A percentile compares a stretch with the other conserved stretches of the same genome.
Evolutionary conservation across 2,888 invertebrate genomes (phyloP).

Genomic region (Hypercompe scribonia): DNA sequence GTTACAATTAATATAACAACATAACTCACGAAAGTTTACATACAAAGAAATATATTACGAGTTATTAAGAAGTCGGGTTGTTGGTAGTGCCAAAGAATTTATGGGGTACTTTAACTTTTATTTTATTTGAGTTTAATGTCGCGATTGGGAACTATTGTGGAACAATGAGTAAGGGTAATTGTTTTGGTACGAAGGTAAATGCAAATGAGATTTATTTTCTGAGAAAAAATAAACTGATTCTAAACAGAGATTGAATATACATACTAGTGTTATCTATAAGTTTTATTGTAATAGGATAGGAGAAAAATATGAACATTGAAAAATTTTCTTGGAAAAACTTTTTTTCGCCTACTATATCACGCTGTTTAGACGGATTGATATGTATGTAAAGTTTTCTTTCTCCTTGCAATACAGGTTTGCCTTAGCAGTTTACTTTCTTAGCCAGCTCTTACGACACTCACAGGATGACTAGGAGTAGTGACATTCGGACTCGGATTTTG

Average conservation of each 20-base stretch:
- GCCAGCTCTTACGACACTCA: too few species aligned
- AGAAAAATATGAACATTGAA: too few species aligned
- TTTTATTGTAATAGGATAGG: too few species aligned
- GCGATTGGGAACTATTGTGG: constrained; percentile 17
- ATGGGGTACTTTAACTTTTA: constrained; percentile 19
- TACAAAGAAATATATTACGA: constrained; percentile 28
- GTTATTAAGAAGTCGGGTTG: constrained; percentile 25
- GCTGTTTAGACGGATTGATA: too few species aligned
- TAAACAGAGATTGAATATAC: not conserved
- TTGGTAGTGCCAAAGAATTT: constrained; percentile 16
- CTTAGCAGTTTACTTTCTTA: too few species aligned
- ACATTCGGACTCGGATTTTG: too few species aligned
- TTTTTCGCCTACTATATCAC: too few species aligned
- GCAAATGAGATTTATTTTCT: constrained; percentile 6
- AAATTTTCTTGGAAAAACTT: too few species aligned
- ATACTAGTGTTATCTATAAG: not conserved
- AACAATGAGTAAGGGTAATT: constrained; percentile 21
- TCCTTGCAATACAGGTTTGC: too few species aligned
- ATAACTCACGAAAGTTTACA: constrained; percentile 46
- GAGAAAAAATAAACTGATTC: not conserved
- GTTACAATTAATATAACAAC: constrained; percentile 47
- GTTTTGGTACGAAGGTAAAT: constrained; percentile 8
- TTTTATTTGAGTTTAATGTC: constrained; percentile 19
- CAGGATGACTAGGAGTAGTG: too few species aligned
- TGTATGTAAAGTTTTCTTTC: too few species aligned